These are phyloP conservation scores for Brachyistius frenatus DNA, from an alignment of 2,113 vertebrate species.

Conservation along the genomic window DNA sequence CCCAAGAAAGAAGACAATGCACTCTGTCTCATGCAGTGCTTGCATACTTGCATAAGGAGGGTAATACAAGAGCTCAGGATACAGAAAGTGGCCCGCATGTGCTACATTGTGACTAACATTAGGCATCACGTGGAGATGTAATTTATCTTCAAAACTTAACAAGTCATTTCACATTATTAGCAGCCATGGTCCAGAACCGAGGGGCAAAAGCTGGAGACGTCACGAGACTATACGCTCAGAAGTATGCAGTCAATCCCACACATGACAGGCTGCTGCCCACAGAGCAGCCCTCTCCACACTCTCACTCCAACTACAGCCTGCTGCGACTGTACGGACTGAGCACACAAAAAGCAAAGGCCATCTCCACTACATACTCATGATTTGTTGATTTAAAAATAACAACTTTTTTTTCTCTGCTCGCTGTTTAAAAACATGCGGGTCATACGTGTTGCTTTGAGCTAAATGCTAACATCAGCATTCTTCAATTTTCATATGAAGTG, in stretches of 20 bases:
- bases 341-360: not conserved
- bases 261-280: conserved; percentile 75
- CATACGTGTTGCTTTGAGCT: too few species aligned
- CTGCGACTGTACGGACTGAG: conserved; percentile 9
- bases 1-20: conserved; percentile 63
- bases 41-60: conserved; percentile 10
- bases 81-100: conserved; percentile 16
- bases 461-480: too few species aligned
- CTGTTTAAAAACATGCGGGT: too few species aligned
- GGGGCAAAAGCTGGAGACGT: conserved; percentile 41
- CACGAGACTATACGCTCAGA: conserved; percentile 75
- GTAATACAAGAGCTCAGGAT: conserved; percentile 19
- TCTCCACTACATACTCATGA: not conserved
- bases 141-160: conserved; percentile 39
- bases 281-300: conserved; percentile 28
- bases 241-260: conserved; percentile 74
- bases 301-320: conserved; percentile 58
- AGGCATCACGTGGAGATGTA: conserved; percentile 41
- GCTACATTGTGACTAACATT: conserved; percentile 36
- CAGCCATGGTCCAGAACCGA: conserved; percentile 76
- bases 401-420: not conserved
- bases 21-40: conserved; percentile 40
- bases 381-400: not conserved
- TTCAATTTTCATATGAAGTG: too few species aligned
- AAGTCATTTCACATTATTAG: conserved; percentile 39